phyloP scores from a whole-genome alignment of 2,797 vertebrate species.

The Steatocranus sp. region DNA sequence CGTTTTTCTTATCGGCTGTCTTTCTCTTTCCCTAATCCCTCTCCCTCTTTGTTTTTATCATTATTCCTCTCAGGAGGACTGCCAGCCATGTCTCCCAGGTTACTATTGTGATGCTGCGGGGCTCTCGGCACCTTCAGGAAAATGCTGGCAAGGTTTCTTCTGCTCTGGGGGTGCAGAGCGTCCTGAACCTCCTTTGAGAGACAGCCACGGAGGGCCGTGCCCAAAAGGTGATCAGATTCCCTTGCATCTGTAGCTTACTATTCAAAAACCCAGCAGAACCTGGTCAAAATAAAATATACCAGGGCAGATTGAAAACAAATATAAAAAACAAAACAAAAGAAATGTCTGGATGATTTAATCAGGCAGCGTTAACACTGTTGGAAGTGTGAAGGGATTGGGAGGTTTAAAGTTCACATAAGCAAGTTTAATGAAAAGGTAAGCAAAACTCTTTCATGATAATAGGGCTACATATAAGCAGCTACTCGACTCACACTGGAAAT shows the following conservation, averaged over 20 bases:
- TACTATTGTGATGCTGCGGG: conserved; percentile 76
- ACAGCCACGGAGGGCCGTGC: conserved; percentile 76
- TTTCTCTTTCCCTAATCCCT: not conserved
- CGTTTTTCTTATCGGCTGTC: not conserved
- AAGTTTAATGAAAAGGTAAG: conserved; percentile 11
- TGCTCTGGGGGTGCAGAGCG: conserved; percentile 70
- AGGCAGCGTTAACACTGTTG: not conserved
- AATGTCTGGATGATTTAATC: not conserved
- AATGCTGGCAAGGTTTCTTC: conserved; percentile 82
- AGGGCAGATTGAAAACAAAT: not conserved
- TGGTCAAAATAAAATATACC: not conserved
- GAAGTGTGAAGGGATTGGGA: not conserved
- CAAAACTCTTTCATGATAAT: conserved; percentile 37
- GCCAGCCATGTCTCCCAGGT: conserved; percentile 76
- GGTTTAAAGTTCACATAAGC: conserved; percentile 2
- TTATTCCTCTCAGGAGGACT: conserved; percentile 69
- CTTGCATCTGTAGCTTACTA: not conserved
- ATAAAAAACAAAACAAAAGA: not conserved
- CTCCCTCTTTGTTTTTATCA: not conserved
- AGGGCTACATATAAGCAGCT: conserved; percentile 31
- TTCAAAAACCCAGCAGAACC: not conserved
- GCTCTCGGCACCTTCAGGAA: conserved; percentile 73
- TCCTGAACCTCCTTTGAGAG: conserved; percentile 64
- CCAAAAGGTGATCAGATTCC: conserved; percentile 72
- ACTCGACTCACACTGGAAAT: conserved; percentile 42